A percentile compares a stretch with the other conserved stretches of the same genome.
Evolutionary conservation across 23 tunicate species (phyloP).

Genomic region (Corella eumyota): DNA sequence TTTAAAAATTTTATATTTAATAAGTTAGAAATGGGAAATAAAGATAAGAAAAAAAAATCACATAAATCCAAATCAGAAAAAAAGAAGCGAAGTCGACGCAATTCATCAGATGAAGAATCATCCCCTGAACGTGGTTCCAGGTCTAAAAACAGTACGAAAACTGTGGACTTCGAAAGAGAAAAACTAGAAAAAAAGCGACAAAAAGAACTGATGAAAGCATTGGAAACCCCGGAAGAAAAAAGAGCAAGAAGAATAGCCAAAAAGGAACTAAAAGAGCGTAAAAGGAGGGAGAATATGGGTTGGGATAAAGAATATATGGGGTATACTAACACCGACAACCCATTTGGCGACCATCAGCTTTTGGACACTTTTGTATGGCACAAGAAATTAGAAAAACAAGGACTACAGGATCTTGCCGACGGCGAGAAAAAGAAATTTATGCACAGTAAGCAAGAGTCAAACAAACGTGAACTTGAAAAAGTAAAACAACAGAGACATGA

Average conservation of each 20-base stretch:
- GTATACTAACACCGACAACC: slow-evolving; percentile 98
- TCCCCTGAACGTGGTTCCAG: no score
- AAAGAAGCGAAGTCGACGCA: no score
- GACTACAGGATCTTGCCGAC: slow-evolving; percentile 53
- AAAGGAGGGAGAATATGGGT: slow-evolving; percentile 88
- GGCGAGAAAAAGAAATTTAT: slow-evolving; percentile 76
- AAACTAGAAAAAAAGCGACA: slow-evolving; percentile 39
- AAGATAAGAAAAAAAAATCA: no score
- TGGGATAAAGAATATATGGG: slow-evolving; percentile 98
- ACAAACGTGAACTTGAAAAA: slow-evolving; percentile 84
- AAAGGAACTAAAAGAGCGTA: slow-evolving; percentile 84
- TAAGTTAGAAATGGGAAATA: no score
- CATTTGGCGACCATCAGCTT: slow-evolving; percentile 94
- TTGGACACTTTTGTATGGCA: slow-evolving; percentile 97
- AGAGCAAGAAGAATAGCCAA: slow-evolving; percentile 83
- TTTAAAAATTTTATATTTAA: no score
- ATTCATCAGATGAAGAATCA: no score
- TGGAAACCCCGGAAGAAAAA: slow-evolving; percentile 94
- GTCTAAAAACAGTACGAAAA: no score
- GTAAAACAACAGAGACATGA: slow-evolving; percentile 81
- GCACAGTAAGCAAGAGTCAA: slow-evolving; percentile 54
- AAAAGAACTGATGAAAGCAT: slow-evolving; percentile 79
- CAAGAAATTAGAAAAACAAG: slow-evolving; percentile 89
- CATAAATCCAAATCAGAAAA: no score
- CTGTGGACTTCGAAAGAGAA: slow-evolving; percentile 24